Evolutionary conservation across 1,140 invertebrate species (phyloP), one percentile per base, ranked within the genome.

Genomic region (Hermatobates lingyangjiaoensis): DNA sequence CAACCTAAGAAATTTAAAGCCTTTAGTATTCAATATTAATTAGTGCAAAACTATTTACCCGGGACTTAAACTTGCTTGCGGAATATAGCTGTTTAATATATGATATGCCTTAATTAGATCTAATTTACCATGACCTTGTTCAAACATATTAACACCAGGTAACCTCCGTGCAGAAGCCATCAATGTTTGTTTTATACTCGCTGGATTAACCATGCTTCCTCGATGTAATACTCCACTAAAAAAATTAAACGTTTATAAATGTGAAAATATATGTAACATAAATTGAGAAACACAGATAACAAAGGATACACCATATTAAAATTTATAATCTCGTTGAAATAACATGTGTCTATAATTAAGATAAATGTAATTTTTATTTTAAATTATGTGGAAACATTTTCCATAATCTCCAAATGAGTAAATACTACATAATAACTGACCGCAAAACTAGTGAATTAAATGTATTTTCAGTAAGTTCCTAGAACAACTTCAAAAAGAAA

Each of bases 51-150:
- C n/a, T 45, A 39, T 28, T 57, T 65, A 77, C 76, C 74, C 79
- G 48, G 74, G 76, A 62, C 70, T 74, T 15, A 78, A 64, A 45
- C 67, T 79, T 26, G 81, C 85, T 67, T 90, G 87, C 12, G 87
- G 87, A 59, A 77, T 79, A 65, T 91, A 91, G 51, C 75, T 79
- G 23, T 76, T 74, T 1, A 92, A 67, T 18, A 84, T 74, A 65
- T 88, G 80, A 65, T 83, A 87, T 20, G 88, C 87, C 59, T 79
- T 79, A 7, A 93, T 69, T 20, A 96, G 71, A 68, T 95, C 88
- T 24, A 97, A 68, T 68, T 91, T 91, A 50, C 93, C 93, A 61
- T 86, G 83, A 2, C 93, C 93, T 69, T 97, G 93, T 64, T 97
- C 93, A 69, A 96, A 96, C 83, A 97, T 96, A 59, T 88, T 88